Base-by-base conservation (phyloP, 2,797 vertebrate genomes). In the Delichon dasypus region DNA sequence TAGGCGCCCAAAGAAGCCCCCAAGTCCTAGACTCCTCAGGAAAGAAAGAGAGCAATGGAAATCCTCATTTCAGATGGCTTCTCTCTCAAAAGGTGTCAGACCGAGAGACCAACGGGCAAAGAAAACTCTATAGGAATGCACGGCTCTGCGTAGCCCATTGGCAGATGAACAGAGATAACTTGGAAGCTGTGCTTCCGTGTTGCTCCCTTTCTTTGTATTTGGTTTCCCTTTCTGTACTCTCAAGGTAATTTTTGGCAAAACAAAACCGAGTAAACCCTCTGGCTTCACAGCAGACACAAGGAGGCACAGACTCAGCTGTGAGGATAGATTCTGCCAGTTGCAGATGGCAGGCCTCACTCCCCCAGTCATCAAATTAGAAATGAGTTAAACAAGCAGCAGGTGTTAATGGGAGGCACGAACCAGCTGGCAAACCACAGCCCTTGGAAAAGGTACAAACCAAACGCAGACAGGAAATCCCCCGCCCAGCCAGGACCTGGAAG, bases 401-500 rank as follows among this genome's bases (percentile, higher is more conserved):
- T 95, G 91, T 91, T 88, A 91, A 93, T 30, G 67, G 67, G 45
- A 94, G 95, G 68, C 53, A 80, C 2, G 3, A 93, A 94, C 81
- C 83, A 84, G 65, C 88, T 50, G 36, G 88, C 80, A 96, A 98
- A 93, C 97, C 95, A 17, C 96, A 97, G 85, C 21, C 88, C 79
- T 92, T 97, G 97, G 97, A 97, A 89, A 91, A 71, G 38, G 45
- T 93, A 95, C 97, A 98, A 97, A 92, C 85, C 58, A 96, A 96
- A 95, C 6, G 60, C 87, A 96, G 95, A 96, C 96, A 97, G 97
- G 96, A 98, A 98, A 94, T 94, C 94, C 92, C 95, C 94, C 84
- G 93, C 88, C 92, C 74, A 64, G 76, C 36, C 71, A 44, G 70
- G 85, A 88, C 29, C 60, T 94, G 91, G 90, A 91, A 80, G n/a